phyloP scores from a whole-genome alignment of 2,888 invertebrate genomes.

The Napeogenes sylphis region DNA sequence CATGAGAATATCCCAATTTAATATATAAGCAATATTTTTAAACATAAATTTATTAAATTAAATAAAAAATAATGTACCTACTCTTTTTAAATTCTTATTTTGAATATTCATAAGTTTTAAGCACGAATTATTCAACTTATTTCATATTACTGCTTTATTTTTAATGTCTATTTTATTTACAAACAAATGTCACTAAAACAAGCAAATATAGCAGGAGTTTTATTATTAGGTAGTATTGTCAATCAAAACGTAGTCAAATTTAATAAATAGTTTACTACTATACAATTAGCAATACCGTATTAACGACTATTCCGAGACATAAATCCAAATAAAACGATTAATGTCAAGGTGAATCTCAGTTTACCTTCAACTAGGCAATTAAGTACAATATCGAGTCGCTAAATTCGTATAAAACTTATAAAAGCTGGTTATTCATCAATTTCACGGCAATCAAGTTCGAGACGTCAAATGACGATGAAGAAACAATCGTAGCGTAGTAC shows the following conservation, averaged over 20 bases:
- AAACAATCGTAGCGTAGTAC: constrained; percentile 21
- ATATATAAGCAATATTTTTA: too few species aligned
- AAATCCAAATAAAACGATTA: constrained; percentile 36
- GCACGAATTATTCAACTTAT: too few species aligned
- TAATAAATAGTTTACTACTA: constrained; percentile 45
- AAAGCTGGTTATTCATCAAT: constrained; percentile 50
- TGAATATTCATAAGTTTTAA: too few species aligned
- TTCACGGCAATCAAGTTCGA: constrained; percentile 61
- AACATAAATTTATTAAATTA: too few species aligned
- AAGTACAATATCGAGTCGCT: constrained; percentile 42
- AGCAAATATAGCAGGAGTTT: background rate
- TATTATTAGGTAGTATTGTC: too few species aligned
- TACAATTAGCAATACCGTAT: constrained; percentile 59
- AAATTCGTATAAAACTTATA: constrained; percentile 45
- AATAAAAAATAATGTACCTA: too few species aligned
- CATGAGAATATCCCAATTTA: background rate
- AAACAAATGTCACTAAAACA: background rate
- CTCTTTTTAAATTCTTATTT: too few species aligned
- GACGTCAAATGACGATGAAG: constrained; percentile 35
- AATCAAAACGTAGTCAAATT: constrained; percentile 38
- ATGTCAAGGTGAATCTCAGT: constrained; percentile 59
- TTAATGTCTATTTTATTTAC: constrained; percentile 19
- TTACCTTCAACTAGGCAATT: constrained; percentile 40
- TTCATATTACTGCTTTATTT: background rate
- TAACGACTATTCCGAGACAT: constrained; percentile 37